Evolutionary conservation across 2,888 invertebrate species (phyloP), one percentile per base, ranked within the genome.

Genomic region (Scaptodrosophila latifasciaeformis): DNA sequence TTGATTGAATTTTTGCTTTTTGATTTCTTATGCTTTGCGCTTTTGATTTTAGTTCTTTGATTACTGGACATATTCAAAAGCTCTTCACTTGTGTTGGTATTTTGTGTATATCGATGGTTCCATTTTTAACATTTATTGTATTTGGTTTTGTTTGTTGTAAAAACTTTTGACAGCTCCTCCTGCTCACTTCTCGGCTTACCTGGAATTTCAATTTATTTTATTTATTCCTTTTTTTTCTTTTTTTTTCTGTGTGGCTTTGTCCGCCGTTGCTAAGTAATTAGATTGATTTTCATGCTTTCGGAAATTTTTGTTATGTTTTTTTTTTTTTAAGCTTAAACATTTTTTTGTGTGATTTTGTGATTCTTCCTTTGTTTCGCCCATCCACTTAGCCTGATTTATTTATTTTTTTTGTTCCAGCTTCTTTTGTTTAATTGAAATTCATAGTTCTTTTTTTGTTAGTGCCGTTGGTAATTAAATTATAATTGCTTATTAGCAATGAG

Each of bases 251-350:
- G 43, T 39, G 54, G 50, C 68, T 70, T 69, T 71, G 77, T 63
- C 54, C 53, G 51, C 61, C 56, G 62, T 76, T 65, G 66, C 74
- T 79, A 79, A 75, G 80, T 81, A 75, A 75, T 75, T 77, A 80
- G 67, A 79, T 79, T 69, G 81, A 81, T 75, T 70, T 76, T 62
- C 61, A 68, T 64, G 56, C 62, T 66, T 51, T n/a, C n/a, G n/a
- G n/a, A n/a, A n/a, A n/a, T 54, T 43, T 54, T 58, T 47, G 13
- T 35, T 7, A 50, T 49, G 51, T 56, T 49, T 54, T 49, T n/a
- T 51, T 39, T 47, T 27, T 49, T 43, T 13, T n/a, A 10, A 13
- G 37, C 37, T 17, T 34, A 13, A 34, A 13, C 13, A 12, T 43
- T 51, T 43, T 47, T 39, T 18, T 30, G 29, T 39, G 52, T 45